Percentiles rank a stretch among this genome's conserved stretches.
phyloP scores from a whole-genome alignment of 1,140 invertebrate species.

The Cyphomyrmex costatus region DNA sequence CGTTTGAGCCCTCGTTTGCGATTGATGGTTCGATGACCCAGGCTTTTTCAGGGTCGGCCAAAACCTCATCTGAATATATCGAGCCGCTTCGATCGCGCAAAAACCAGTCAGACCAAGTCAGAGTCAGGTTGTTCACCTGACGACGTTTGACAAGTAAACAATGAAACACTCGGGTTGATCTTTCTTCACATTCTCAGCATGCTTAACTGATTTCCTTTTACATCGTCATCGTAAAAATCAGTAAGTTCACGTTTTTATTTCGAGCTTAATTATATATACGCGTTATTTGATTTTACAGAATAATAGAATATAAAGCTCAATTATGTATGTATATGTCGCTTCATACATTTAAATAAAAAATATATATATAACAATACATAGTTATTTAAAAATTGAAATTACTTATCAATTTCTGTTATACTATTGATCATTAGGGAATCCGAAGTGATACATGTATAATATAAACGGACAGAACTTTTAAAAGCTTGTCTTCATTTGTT shows the following conservation, averaged over 20 bases:
- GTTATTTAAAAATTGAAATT: too few species aligned
- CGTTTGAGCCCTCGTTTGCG: neutral
- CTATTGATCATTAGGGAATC: too few species aligned
- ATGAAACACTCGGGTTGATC: slow-evolving; percentile 31
- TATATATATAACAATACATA: too few species aligned
- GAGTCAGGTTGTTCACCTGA: slow-evolving; percentile 47
- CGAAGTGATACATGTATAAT: too few species aligned
- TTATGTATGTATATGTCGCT: too few species aligned
- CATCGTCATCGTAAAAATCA: slow-evolving; percentile 18
- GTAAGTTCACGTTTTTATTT: neutral
- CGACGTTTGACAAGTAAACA: slow-evolving; percentile 63
- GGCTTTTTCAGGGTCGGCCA: slow-evolving; percentile 65
- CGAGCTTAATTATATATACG: neutral
- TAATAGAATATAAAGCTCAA: too few species aligned
- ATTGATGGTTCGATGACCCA: slow-evolving; percentile 70
- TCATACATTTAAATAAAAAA: too few species aligned
- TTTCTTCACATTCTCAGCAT: slow-evolving; percentile 46
- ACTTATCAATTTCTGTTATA: too few species aligned
- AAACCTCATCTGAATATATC: slow-evolving; percentile 73
- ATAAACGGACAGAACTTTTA: too few species aligned
- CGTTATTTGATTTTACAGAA: neutral
- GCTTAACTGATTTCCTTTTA: slow-evolving; percentile 33
- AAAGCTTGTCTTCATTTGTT: too few species aligned
- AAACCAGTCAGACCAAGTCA: slow-evolving; percentile 64
- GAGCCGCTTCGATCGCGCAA: slow-evolving; percentile 51